Evolutionary conservation across 2,797 vertebrate genomes (phyloP).

Genomic region (Gadopsis marmoratus): DNA sequence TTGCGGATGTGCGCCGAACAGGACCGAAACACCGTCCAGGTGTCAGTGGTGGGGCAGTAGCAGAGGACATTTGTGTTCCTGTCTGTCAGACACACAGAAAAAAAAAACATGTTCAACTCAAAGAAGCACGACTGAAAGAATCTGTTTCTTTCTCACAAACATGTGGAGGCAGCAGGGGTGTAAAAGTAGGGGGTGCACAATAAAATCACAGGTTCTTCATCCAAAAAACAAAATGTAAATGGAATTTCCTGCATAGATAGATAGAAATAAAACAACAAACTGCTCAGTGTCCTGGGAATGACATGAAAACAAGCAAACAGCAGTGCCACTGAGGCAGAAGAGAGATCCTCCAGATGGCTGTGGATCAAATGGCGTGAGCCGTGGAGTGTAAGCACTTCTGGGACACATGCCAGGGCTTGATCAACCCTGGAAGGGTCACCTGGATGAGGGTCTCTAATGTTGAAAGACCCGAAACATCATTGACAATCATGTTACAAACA

Average conservation of each 20-base stretch:
- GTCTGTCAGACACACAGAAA: conserved; percentile 78
- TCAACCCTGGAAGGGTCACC: neutral
- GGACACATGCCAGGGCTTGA: conserved; percentile 7
- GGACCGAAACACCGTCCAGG: conserved; percentile 90
- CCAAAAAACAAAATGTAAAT: neutral
- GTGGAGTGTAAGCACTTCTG: conserved; percentile 5
- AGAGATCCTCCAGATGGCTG: conserved; percentile 1
- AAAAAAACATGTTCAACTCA: neutral
- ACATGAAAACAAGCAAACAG: conserved; percentile 4
- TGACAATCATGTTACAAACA: neutral
- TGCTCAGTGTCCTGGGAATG: neutral
- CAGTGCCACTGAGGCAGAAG: neutral
- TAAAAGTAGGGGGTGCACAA: neutral
- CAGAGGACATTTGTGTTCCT: conserved; percentile 93
- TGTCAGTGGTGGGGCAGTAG: conserved; percentile 91
- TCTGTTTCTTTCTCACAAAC: neutral
- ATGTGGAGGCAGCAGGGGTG: neutral
- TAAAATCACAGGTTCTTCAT: neutral
- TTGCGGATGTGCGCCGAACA: conserved; percentile 93
- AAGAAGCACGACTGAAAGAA: neutral
- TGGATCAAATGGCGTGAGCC: neutral
- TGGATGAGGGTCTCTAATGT: neutral
- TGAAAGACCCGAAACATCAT: neutral
- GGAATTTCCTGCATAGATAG: neutral
- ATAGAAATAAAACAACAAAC: neutral